A percentile compares a stretch with the other conserved stretches of the same genome.
Conservation (phyloP, 1,140 invertebrate genomes). For the Drosophila kikkawai region DNA sequence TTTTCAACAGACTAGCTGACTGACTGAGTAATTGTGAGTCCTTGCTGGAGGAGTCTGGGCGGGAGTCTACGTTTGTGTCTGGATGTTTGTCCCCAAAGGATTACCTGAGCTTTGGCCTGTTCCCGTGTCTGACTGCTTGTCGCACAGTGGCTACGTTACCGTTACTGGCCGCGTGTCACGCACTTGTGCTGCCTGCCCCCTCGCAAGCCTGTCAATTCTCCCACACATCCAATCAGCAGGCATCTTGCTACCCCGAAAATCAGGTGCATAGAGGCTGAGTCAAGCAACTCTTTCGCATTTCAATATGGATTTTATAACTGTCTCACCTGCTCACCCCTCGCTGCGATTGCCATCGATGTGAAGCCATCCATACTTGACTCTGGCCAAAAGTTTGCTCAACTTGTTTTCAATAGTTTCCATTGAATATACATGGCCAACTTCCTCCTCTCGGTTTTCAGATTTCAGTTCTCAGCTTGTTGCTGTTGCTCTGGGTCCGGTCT, state of each 20-base stretch:
- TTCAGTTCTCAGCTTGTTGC: constrained; percentile 14
- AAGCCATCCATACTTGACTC: constrained; percentile 40
- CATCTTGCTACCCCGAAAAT: not conserved
- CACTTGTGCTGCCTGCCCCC: constrained; percentile 45
- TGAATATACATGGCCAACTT: constrained; percentile 42
- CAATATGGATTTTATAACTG: constrained; percentile 52
- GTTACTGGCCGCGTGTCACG: constrained; percentile 59
- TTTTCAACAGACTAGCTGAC: constrained; percentile 26
- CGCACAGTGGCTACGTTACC: constrained; percentile 21
- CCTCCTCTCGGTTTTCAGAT: constrained; percentile 8
- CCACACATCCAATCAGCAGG: constrained; percentile 26
- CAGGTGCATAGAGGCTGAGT: constrained; percentile 26
- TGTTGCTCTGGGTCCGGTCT: constrained; percentile 25
- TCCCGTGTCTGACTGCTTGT: constrained; percentile 43
- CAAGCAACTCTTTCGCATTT: constrained; percentile 54
- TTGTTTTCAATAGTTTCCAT: constrained; percentile 59
- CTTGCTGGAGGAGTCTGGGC: not conserved
- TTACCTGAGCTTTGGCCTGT: constrained; percentile 78
- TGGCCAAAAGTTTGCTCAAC: constrained; percentile 54
- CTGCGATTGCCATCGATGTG: constrained; percentile 3
- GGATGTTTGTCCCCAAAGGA: constrained; percentile 65
- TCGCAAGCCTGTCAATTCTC: constrained; percentile 48
- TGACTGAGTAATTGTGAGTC: constrained; percentile 32
- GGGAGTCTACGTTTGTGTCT: constrained; percentile 10
- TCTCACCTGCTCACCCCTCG: not conserved